Percentiles rank a stretch among this genome's conserved stretches.
These are phyloP conservation scores for Halcyon chelicuti DNA, from an alignment of 2,797 vertebrate species.

Conservation along the genomic window DNA sequence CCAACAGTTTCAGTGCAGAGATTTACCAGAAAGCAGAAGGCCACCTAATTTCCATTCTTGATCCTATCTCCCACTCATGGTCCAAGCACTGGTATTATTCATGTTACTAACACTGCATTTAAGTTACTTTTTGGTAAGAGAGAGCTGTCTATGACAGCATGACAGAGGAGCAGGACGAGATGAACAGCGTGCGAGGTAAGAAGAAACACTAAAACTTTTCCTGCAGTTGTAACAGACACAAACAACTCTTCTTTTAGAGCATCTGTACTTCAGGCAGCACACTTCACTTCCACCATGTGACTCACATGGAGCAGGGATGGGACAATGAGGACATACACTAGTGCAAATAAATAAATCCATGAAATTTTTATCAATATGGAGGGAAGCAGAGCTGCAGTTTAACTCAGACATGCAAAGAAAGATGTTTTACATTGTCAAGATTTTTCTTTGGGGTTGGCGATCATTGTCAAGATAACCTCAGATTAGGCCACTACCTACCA, in stretches of 20 bases:
- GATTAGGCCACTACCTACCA: neutral
- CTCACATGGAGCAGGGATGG: fast-evolving
- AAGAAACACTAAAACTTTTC: neutral
- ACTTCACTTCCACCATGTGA: neutral
- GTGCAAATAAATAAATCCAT: neutral
- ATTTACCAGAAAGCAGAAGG: neutral
- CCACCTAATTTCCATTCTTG: neutral
- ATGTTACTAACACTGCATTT: neutral
- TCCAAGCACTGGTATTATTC: neutral
- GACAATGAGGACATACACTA: neutral
- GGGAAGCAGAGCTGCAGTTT: neutral
- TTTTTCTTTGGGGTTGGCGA: neutral
- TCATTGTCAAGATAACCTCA: neutral
- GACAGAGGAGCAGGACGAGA: neutral
- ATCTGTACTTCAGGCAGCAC: neutral
- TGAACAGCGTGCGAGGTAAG: neutral
- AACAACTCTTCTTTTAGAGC: neutral
- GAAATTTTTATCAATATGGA: neutral
- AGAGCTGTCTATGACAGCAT: neutral
- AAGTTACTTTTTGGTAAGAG: neutral
- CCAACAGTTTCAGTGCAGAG: neutral
- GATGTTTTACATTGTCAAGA: neutral
- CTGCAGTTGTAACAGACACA: neutral
- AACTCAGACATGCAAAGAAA: neutral
- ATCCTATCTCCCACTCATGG: neutral